Conservation (phyloP, 2,888 invertebrate species). For the Cataglyphis rosenhaueri region DNA sequence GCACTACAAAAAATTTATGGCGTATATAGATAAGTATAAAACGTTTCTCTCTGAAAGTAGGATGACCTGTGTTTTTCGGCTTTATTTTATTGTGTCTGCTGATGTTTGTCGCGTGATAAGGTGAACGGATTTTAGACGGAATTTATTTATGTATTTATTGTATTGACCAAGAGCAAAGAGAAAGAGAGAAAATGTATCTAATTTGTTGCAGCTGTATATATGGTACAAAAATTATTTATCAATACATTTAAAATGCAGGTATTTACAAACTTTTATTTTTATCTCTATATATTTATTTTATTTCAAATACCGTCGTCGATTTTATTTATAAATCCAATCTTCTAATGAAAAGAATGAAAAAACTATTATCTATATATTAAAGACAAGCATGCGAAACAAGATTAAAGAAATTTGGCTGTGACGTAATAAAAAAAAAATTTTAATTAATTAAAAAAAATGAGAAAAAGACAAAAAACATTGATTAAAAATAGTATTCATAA, state of each 20-base stretch:
- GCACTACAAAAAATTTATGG: not conserved
- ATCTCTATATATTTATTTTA: not conserved
- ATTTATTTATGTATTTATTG: conserved; percentile 7
- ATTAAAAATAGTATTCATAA: not conserved
- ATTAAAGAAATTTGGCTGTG: not conserved
- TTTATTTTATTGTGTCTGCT: not conserved
- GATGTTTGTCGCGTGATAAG: not conserved
- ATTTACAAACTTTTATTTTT: not conserved
- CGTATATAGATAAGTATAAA: not conserved
- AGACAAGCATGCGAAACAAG: not conserved
- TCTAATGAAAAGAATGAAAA: not conserved
- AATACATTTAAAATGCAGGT: not conserved
- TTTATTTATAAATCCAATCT: not conserved
- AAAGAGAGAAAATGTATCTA: not conserved
- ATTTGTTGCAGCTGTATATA: not conserved
- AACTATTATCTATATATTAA: not conserved
- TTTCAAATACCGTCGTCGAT: not conserved
- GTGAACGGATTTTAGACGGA: not conserved
- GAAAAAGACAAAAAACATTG: not conserved
- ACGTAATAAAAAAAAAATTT: not conserved
- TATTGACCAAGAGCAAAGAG: not conserved
- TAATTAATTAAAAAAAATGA: too few relatives aligned
- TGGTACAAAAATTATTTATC: not conserved
- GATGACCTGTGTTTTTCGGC: not conserved
- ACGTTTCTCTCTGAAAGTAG: not conserved